These are phyloP conservation scores for Notodromas monacha DNA, from an alignment of 2,888 invertebrate species.

Conservation along the genomic window DNA sequence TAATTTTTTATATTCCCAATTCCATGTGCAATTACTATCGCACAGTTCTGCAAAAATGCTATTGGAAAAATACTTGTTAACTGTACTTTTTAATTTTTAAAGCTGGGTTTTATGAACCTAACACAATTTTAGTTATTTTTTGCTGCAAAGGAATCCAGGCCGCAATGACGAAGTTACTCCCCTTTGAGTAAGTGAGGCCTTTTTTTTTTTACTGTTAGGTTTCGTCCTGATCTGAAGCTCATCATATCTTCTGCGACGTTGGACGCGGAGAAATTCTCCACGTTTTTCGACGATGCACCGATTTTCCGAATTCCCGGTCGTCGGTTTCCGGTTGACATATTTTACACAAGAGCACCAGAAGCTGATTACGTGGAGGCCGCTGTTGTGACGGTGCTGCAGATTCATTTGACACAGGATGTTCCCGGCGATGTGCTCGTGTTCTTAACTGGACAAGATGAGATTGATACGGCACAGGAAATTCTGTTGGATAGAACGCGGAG, in stretches of 20 bases:
- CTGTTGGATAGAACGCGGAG: conserved; percentile 61
- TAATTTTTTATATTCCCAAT: too few species aligned
- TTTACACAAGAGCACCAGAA: conserved; percentile 95
- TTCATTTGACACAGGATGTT: conserved; percentile 78
- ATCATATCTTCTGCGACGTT: conserved; percentile 91
- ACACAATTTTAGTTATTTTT: too few species aligned
- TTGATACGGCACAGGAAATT: conserved; percentile 60
- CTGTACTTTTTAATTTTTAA: too few species aligned
- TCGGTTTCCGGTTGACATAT: conserved; percentile 87
- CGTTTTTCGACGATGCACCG: conserved; percentile 92
- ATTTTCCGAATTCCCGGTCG: conserved; percentile 71
- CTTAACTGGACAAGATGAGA: conserved; percentile 67
- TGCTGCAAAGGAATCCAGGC: too few species aligned
- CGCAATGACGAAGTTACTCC: too few species aligned
- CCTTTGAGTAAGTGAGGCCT: too few species aligned
- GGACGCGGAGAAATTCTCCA: conserved; percentile 88
- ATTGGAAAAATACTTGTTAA: too few species aligned
- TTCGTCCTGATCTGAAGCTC: conserved; percentile 69
- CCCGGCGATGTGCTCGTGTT: conserved; percentile 77
- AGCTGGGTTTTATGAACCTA: too few species aligned
- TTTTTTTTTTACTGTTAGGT: too few species aligned
- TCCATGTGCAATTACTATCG: too few species aligned
- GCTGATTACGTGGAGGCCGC: conserved; percentile 94
- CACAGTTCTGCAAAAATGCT: too few species aligned
- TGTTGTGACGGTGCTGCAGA: conserved; percentile 87